phyloP scores from a whole-genome alignment of 2,888 invertebrate species.

The Oscheius sp. region DNA sequence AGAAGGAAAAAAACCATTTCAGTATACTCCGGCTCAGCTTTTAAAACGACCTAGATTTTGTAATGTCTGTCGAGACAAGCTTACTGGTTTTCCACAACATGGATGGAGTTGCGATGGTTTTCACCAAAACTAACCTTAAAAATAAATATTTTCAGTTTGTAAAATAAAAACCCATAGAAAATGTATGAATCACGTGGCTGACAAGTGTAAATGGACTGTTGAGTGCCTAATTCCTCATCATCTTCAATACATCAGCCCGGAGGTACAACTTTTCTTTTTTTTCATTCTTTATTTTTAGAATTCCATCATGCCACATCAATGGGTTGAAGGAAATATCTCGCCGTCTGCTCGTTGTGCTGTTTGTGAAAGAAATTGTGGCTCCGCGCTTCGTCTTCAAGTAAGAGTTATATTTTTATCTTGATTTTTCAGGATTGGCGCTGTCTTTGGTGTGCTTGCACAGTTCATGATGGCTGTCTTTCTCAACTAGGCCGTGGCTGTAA shows the following conservation, averaged over 20 bases:
- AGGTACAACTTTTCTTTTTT: constrained; percentile 38
- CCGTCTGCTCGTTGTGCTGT: constrained; percentile 90
- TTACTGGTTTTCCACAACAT: constrained; percentile 90
- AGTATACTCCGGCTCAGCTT: constrained; percentile 45
- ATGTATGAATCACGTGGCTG: constrained; percentile 89
- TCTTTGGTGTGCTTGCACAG: constrained; percentile 89
- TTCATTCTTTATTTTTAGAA: no score
- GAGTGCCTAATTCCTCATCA: constrained; percentile 80
- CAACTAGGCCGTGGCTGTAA: constrained; percentile 84
- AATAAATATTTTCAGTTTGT: constrained; percentile 77
- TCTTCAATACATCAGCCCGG: constrained; percentile 53
- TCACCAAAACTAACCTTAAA: constrained; percentile 27
- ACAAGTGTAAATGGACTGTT: constrained; percentile 97
- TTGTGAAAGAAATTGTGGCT: constrained; percentile 95
- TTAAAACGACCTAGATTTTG: constrained; percentile 74
- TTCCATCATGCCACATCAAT: constrained; percentile 90
- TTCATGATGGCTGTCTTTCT: constrained; percentile 72
- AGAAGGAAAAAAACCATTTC: neutral
- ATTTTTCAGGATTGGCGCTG: constrained; percentile 89
- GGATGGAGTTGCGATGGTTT: constrained; percentile 87
- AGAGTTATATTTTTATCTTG: neutral
- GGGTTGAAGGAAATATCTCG: constrained; percentile 96
- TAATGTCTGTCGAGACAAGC: constrained; percentile 92
- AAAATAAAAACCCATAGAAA: constrained; percentile 96
- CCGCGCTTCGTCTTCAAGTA: constrained; percentile 75